phyloP scores from a whole-genome alignment of 2,797 vertebrate species.

The Acropternis orthonyx region DNA sequence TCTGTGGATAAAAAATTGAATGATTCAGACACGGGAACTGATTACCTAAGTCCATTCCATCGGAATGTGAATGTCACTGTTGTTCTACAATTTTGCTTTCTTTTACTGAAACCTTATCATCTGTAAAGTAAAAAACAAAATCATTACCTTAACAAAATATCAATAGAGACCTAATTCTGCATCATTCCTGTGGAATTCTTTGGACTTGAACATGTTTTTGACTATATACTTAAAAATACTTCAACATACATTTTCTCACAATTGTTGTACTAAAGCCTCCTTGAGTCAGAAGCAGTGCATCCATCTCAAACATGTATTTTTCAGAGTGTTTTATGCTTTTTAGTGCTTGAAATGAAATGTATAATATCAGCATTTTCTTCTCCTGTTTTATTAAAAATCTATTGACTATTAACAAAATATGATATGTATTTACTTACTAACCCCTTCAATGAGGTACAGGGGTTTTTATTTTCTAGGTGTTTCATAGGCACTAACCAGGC shows the following conservation, averaged over 20 bases:
- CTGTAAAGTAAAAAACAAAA: background rate
- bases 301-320: background rate
- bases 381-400: background rate
- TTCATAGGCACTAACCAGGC: background rate
- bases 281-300: background rate
- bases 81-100: constrained; percentile 22
- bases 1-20: constrained; percentile 46
- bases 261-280: background rate
- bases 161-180: background rate
- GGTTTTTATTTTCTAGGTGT: background rate
- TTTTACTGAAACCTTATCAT: background rate
- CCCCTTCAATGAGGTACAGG: background rate
- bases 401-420: background rate
- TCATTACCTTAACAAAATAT: background rate
- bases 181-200: background rate
- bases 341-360: background rate
- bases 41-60: constrained; percentile 56
- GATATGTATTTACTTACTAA: background rate
- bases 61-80: constrained; percentile 31
- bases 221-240: background rate
- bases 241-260: background rate
- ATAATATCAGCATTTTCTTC: background rate
- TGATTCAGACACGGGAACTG: constrained; percentile 45
- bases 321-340: background rate
- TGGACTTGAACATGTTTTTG: background rate